Evolutionary conservation across 2,797 vertebrate species (phyloP).

Genomic region (Vultur gryphus): DNA sequence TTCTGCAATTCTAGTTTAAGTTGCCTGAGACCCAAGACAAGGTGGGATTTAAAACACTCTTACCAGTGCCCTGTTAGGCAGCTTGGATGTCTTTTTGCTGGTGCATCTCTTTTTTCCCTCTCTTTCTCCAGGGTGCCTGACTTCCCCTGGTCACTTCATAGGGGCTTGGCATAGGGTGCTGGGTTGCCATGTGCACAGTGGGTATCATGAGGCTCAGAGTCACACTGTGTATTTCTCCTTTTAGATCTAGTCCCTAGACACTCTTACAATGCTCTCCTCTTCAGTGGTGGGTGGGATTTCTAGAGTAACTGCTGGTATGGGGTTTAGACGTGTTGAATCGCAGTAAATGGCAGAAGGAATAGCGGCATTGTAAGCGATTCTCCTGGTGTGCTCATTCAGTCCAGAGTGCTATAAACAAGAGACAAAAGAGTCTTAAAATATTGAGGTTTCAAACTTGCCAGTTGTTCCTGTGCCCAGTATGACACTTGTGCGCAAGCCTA

Average conservation of each 20-base stretch:
- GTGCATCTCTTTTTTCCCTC: not conserved
- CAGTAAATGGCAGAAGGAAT: not conserved
- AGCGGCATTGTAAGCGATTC: not conserved
- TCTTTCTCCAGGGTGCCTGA: not conserved
- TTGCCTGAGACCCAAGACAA: not conserved
- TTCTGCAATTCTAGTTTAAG: not conserved
- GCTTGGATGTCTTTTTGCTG: not conserved
- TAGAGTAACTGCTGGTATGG: not conserved
- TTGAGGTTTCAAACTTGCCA: not conserved
- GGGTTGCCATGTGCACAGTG: rapidly evolving
- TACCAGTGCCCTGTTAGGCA: not conserved
- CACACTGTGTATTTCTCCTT: rapidly evolving
- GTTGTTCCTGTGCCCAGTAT: not conserved
- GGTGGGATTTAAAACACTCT: not conserved
- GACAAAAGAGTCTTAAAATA: not conserved
- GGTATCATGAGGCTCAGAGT: not conserved
- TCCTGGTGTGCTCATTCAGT: not conserved
- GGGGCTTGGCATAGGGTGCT: not conserved
- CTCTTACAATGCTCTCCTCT: not conserved
- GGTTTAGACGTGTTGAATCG: rapidly evolving
- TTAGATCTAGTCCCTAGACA: not conserved
- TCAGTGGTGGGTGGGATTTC: not conserved
- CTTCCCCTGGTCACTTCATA: not conserved
- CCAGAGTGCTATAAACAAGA: not conserved
- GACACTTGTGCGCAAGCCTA: not conserved